These are phyloP conservation scores for Ceriagrion tenellum DNA, from an alignment of 2,888 invertebrate species.

Conservation along the genomic window DNA sequence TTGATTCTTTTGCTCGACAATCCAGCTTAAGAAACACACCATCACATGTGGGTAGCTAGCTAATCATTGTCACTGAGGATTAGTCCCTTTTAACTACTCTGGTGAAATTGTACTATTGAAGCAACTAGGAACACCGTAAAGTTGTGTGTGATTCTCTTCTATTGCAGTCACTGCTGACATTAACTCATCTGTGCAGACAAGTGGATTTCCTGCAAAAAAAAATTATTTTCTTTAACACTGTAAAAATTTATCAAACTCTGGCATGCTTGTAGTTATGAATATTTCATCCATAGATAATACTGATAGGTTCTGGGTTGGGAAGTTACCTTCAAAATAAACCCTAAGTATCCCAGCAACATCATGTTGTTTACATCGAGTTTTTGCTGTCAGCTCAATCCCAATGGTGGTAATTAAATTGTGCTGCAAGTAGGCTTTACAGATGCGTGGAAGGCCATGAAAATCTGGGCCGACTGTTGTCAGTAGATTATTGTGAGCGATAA, in stretches of 20 bases:
- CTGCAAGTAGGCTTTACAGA: conserved; percentile 90
- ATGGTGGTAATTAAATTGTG: conserved; percentile 87
- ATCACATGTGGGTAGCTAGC: conserved; percentile 53
- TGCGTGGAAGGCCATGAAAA: conserved; percentile 89
- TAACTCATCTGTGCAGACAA: conserved; percentile 87
- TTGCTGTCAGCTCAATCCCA: conserved; percentile 87
- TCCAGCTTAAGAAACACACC: conserved; percentile 44
- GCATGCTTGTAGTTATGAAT: neutral
- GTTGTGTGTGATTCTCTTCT: conserved; percentile 86
- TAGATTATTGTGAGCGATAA: conserved; percentile 89
- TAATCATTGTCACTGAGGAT: conserved; percentile 10
- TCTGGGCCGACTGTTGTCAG: conserved; percentile 87
- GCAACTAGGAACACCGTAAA: conserved; percentile 82
- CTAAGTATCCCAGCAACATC: conserved; percentile 88
- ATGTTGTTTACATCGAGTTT: conserved; percentile 89
- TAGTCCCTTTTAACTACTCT: conserved; percentile 20
- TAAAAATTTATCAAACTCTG: neutral
- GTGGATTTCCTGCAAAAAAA: conserved; percentile 86
- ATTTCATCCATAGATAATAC: neutral
- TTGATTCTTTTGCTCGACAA: conserved; percentile 27
- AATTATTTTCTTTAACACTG: conserved; percentile 21
- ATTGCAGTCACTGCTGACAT: conserved; percentile 86
- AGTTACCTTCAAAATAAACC: conserved; percentile 89
- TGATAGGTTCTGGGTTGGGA: neutral
- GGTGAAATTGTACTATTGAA: conserved; percentile 43